Percentiles rank a stretch among this genome's conserved stretches.
Evolutionary conservation across 2,113 vertebrate genomes (phyloP).

Genomic region (Alouatta palliata): DNA sequence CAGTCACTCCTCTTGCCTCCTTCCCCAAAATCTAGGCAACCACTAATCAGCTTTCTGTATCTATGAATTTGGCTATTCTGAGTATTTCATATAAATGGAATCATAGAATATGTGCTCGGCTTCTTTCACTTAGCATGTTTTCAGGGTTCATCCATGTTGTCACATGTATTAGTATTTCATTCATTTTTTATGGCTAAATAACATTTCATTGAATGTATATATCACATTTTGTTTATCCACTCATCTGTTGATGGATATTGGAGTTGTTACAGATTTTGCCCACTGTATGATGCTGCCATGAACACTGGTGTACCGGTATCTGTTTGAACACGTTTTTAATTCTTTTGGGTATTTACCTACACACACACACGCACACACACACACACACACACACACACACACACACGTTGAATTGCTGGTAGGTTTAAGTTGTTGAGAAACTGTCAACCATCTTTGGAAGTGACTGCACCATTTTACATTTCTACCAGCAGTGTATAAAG

Average conservation of each 20-base stretch:
- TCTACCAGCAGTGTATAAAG: background rate
- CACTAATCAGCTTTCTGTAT: background rate
- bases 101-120: background rate
- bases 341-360: background rate
- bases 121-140: background rate
- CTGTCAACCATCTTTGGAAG: background rate
- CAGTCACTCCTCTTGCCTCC: background rate
- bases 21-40: background rate
- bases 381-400: too few relatives aligned
- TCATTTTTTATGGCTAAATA: background rate
- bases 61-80: background rate
- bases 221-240: background rate
- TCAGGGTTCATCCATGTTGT: fast-evolving
- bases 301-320: background rate
- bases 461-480: fast-evolving
- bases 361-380: too few relatives aligned
- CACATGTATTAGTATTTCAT: background rate
- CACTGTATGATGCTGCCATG: background rate
- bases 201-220: background rate
- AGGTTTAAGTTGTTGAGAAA: background rate
- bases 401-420: background rate
- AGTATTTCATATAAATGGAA: background rate
- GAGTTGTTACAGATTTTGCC: background rate
- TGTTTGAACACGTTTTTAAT: background rate
- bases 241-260: background rate